These are phyloP conservation scores for Acanthococcus lagerstroemiae DNA, from an alignment of 2,888 invertebrate species.

Conservation along the genomic window DNA sequence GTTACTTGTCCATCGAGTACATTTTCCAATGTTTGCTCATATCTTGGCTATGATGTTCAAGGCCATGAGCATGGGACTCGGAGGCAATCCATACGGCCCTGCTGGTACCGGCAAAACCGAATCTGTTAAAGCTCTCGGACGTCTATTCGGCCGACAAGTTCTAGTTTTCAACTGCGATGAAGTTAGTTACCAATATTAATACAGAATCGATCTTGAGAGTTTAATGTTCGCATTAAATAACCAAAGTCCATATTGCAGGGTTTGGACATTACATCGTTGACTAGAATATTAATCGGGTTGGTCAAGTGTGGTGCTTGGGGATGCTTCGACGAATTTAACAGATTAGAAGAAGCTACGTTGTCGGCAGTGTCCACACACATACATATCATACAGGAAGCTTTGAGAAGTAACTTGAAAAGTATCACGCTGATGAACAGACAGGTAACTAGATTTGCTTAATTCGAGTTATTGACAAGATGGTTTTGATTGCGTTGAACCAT, in stretches of 20 bases:
- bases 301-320: conserved; percentile 96
- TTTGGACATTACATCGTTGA: conserved; percentile 91
- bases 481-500: not conserved
- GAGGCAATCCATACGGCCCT: conserved; percentile 97
- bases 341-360: conserved; percentile 84
- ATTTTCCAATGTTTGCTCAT: not conserved
- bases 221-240: too few relatives aligned
- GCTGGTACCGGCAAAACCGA: conserved; percentile 99
- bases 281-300: conserved; percentile 82
- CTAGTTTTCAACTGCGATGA: conserved; percentile 97
- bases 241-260: too few relatives aligned
- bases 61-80: conserved; percentile 89
- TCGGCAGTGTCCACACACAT: conserved; percentile 93
- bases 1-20: not conserved
- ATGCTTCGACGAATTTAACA: conserved; percentile 98
- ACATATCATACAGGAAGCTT: conserved; percentile 64
- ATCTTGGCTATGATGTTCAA: conserved; percentile 38
- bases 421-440: conserved; percentile 45
- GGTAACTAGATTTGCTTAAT: conserved; percentile 35
- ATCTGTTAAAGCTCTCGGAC: conserved; percentile 90
- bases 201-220: not conserved
- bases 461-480: too few relatives aligned
- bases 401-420: conserved; percentile 37
- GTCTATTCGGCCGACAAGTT: conserved; percentile 83
- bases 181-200: conserved; percentile 41